Percentiles rank a stretch among this genome's conserved stretches.
These are phyloP conservation scores for Montipora capricornis DNA, from an alignment of 64 coral and sea anemone species.

Conservation along the genomic window DNA sequence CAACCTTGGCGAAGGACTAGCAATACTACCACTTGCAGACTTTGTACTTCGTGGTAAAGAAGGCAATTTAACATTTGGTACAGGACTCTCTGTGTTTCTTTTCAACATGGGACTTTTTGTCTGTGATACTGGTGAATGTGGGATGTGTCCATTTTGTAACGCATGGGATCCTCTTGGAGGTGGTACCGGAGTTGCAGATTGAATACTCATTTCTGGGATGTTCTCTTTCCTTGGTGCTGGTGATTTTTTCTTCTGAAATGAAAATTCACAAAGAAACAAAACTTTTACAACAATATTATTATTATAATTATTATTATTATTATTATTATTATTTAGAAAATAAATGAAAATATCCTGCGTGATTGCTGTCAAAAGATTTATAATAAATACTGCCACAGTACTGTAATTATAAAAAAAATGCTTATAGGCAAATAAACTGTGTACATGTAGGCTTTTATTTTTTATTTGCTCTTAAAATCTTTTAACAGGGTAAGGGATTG, in stretches of 20 bases:
- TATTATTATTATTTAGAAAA: too few species aligned
- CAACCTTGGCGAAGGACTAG: conserved; percentile 29
- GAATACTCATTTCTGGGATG: conserved; percentile 10
- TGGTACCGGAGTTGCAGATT: not conserved
- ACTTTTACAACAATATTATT: not conserved
- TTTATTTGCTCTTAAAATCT: too few species aligned
- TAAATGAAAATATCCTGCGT: too few species aligned
- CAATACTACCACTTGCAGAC: not conserved
- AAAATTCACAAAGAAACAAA: not conserved
- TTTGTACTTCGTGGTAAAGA: not conserved
- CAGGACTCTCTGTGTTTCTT: conserved; percentile 5
- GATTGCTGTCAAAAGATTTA: too few species aligned
- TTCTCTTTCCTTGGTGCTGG: conserved; percentile 1
- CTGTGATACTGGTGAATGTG: not conserved
- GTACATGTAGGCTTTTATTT: too few species aligned
- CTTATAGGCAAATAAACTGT: too few species aligned
- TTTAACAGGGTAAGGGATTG: too few species aligned
- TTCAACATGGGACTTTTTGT: conserved; percentile 11
- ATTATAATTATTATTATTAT: too few species aligned
- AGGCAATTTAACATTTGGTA: not conserved
- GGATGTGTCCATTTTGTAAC: conserved; percentile 12
- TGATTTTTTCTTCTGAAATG: conserved; percentile 23
- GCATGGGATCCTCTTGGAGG: not conserved
- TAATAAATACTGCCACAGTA: too few species aligned
- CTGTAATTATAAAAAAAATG: too few species aligned